These are phyloP conservation scores for Callosobruchus maculatus DNA, from an alignment of 2,888 invertebrate species.

Conservation along the genomic window DNA sequence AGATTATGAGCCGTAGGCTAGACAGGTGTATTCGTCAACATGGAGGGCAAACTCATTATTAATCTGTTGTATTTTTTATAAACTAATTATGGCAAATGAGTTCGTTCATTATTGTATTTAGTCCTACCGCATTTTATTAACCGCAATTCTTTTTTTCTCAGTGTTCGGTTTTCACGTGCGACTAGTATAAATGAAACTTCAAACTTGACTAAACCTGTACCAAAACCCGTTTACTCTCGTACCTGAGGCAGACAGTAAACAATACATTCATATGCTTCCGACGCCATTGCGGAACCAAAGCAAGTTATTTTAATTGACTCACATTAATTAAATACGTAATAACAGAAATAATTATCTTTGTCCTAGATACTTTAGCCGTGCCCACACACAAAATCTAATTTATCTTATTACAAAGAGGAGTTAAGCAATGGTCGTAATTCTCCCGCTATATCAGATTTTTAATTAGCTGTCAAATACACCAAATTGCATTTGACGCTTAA, in stretches of 20 bases:
- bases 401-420: constrained; percentile 34
- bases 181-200: no score
- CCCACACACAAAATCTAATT: constrained; percentile 35
- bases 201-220: neutral
- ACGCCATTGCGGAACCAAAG: neutral
- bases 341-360: constrained; percentile 13
- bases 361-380: constrained; percentile 19
- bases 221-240: neutral
- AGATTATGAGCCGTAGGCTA: no score
- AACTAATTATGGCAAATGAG: no score
- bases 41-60: no score
- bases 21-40: no score
- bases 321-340: constrained; percentile 9
- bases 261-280: neutral
- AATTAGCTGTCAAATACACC: constrained; percentile 48
- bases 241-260: neutral
- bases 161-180: no score
- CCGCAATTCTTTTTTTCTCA: no score
- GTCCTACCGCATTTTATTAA: no score
- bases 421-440: constrained; percentile 37
- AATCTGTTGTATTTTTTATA: no score
- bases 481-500: constrained; percentile 46
- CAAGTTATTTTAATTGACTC: neutral
- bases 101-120: no score
- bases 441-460: constrained; percentile 43